phyloP scores from a whole-genome alignment of 2,888 invertebrate species.

The Neria commutata region DNA sequence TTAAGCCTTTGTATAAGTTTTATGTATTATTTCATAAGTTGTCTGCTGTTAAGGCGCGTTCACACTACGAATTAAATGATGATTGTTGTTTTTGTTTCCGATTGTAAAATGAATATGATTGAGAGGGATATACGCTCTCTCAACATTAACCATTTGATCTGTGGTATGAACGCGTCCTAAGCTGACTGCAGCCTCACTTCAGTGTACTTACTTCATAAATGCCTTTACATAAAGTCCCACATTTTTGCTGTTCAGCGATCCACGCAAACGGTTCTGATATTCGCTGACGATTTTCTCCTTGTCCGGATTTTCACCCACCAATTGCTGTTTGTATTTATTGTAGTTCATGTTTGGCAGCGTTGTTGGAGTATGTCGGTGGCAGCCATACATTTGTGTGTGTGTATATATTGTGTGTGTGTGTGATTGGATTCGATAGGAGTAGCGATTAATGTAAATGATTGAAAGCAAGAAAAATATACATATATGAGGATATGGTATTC shows the following conservation, averaged over 20 bases:
- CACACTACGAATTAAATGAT: too few species aligned
- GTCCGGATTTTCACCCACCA: conserved; percentile 69
- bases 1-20: background rate
- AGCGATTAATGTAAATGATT: background rate
- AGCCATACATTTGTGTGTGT: conserved; percentile 6
- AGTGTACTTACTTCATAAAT: conserved; percentile 75
- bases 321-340: conserved; percentile 61
- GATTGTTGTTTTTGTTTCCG: too few species aligned
- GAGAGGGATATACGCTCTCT: too few species aligned
- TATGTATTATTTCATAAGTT: too few species aligned
- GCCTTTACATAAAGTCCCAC: conserved; percentile 81
- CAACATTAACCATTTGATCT: too few species aligned
- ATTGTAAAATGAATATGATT: too few species aligned
- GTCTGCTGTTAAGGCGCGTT: too few species aligned
- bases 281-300: conserved; percentile 77
- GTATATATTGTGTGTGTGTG: conserved; percentile 5
- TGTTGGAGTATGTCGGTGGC: conserved; percentile 24
- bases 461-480: too few species aligned
- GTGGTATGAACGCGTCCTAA: too few species aligned
- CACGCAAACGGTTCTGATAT: conserved; percentile 76
- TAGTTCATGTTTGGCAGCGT: too few species aligned
- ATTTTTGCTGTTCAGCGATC: conserved; percentile 79
- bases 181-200: background rate
- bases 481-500: too few species aligned
- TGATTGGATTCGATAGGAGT: background rate